Evolutionary conservation across 1,140 invertebrate species (phyloP), one percentile per base, ranked within the genome.

Genomic region (Pogonognathellus flavescens): DNA sequence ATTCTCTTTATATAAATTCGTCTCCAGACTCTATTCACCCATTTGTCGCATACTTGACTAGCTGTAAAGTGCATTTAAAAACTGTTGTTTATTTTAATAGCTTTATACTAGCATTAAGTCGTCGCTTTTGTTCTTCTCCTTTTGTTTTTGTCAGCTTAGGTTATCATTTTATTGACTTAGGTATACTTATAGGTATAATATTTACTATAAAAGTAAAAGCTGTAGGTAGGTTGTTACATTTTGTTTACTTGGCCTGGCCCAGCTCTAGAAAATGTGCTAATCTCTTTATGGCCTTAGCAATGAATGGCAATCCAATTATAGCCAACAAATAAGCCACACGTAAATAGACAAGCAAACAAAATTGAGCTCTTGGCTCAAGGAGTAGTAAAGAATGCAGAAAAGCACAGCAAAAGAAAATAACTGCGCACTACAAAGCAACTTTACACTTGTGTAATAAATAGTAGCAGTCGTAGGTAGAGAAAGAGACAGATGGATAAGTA

Each of bases 301-400:
- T 76, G 31, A 76, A 76, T 76, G 31, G 14, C 70, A 76, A 50
- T 76, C 70, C 70, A 76, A 49, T 76, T 76, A 76, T 25, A 76
- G n/a, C 13, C 4, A 76, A 76, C 41, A 76, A 76, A 8, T 76
- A 76, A 49, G 25, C 13, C 13, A 18, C 53, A 57, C 41, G 31
- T 18, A 41, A 41, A 76, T 13, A 76, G 41, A 49, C 31, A 76
- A n/a, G 11, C 66, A 41, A 76, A 50, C 0, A 50, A 76, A 76
- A 76, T 49, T 18, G 31, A 76, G 41, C 31, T 49, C 31, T 76
- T 31, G 70, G 41, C 70, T 76, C 16, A 31, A 49, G 31, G 31
- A 76, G 41, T 50, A n/a, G 9, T 16, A 18, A 14, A n/a, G 14
- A 62, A 62, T 62, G 70, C 9, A 25, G 31, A 13, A 66, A 66